These are phyloP conservation scores for Alviniconcha strummeri DNA, from an alignment of 2,888 invertebrate genomes.

Conservation along the genomic window DNA sequence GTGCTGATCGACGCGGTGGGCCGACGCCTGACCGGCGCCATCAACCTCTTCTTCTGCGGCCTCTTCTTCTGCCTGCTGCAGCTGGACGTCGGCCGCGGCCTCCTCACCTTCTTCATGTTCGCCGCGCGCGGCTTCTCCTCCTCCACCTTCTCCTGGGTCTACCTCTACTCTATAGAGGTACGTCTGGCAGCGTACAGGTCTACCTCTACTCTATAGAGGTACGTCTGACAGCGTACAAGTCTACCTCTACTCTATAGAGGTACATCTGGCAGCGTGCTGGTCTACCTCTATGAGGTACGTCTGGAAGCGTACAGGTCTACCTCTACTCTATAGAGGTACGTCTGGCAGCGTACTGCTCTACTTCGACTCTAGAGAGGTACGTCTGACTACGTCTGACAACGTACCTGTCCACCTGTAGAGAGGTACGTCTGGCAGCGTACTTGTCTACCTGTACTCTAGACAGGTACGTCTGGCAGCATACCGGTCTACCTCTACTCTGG, in stretches of 20 bases:
- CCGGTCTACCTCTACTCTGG: no score
- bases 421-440: no score
- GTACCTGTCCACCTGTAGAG: no score
- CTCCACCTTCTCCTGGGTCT: conserved; percentile 68
- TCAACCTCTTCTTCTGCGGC: conserved; percentile 56
- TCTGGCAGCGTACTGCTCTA: not conserved
- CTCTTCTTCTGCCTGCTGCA: conserved; percentile 63
- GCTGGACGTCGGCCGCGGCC: conserved; percentile 50
- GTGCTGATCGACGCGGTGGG: conserved; percentile 68
- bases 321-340: conserved; percentile 72
- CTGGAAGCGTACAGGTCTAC: conserved; percentile 47
- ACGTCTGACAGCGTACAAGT: conserved; percentile 36
- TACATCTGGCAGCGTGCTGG: conserved; percentile 42
- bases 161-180: conserved; percentile 73
- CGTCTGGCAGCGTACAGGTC: conserved; percentile 37
- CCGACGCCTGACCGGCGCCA: conserved; percentile 57
- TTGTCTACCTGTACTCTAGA: no score
- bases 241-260: conserved; percentile 73
- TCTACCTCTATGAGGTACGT: conserved; percentile 72
- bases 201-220: conserved; percentile 73
- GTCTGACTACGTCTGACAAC: no score
- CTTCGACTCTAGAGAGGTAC: no score
- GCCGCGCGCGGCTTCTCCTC: conserved; percentile 66
- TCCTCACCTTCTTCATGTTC: conserved; percentile 68
- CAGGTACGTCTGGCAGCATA: no score